phyloP scores from a whole-genome alignment of 2,113 vertebrate genomes.

The Axis porcinus region DNA sequence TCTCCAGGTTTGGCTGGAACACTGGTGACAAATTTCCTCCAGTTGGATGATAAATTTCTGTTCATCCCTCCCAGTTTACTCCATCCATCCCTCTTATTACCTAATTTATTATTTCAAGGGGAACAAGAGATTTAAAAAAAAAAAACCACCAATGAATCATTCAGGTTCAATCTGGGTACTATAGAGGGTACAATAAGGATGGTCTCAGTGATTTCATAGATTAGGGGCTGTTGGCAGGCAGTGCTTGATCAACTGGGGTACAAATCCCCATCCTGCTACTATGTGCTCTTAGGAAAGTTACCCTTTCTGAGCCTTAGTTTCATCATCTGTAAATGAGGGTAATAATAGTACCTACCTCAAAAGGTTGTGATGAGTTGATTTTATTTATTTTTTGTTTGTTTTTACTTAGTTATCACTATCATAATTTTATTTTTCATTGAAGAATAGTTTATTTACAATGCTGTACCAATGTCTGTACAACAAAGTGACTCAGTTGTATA shows the following conservation, averaged over 20 bases:
- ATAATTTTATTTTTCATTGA: background rate
- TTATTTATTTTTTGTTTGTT: background rate
- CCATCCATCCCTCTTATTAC: background rate
- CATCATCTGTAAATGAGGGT: background rate
- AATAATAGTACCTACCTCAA: background rate
- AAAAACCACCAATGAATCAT: background rate
- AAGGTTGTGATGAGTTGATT: background rate
- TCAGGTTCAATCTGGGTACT: background rate
- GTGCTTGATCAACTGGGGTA: background rate
- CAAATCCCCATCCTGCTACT: background rate
- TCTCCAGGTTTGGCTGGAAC: background rate
- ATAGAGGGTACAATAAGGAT: background rate
- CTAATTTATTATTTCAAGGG: conserved; percentile 26
- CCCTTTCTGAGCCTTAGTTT: background rate
- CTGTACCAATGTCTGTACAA: background rate
- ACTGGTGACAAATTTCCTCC: background rate
- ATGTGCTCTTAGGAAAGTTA: background rate
- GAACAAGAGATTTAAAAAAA: background rate
- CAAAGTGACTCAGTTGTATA: background rate
- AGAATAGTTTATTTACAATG: background rate
- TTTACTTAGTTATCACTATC: background rate
- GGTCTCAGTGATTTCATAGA: background rate
- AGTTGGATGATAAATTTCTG: background rate
- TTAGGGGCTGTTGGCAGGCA: background rate
- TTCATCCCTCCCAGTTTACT: background rate